Percentiles rank a stretch among this genome's conserved stretches.
phyloP scores from a whole-genome alignment of 2,888 invertebrate genomes.

The Cosmopolites sordidus region DNA sequence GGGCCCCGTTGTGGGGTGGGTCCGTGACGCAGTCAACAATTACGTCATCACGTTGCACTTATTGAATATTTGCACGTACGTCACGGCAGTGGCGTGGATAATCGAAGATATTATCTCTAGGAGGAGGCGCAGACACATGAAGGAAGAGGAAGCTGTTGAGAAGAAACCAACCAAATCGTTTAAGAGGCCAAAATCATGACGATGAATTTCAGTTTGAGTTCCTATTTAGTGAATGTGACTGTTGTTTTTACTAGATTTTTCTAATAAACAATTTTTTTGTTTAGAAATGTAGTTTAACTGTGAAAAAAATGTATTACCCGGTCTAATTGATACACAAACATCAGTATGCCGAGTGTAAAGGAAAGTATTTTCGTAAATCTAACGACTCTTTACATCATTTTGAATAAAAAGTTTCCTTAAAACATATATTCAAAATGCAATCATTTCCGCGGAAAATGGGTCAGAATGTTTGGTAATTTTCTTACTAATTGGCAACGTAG shows the following conservation, averaged over 20 bases:
- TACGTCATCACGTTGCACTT: constrained; percentile 62
- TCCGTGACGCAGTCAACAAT: constrained; percentile 57
- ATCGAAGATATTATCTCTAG: constrained; percentile 45
- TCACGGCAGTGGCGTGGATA: constrained; percentile 62
- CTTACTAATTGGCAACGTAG: no score
- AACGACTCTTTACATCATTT: no score
- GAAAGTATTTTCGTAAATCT: no score
- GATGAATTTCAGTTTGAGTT: no score
- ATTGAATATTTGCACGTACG: constrained; percentile 61
- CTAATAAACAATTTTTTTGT: neutral
- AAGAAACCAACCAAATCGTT: constrained; percentile 23
- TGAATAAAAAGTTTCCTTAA: no score
- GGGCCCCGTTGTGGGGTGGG: constrained; percentile 65
- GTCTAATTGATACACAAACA: no score
- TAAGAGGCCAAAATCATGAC: constrained; percentile 8
- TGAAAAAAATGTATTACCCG: no score
- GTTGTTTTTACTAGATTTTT: neutral
- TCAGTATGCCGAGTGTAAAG: no score
- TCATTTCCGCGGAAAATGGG: no score
- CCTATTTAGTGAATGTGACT: neutral
- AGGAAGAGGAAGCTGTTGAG: neutral
- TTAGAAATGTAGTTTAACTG: no score
- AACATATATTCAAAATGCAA: no score
- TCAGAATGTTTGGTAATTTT: no score
- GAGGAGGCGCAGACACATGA: constrained; percentile 2